A percentile compares a stretch with the other conserved stretches of the same genome.
These are phyloP conservation scores for Ceratina calcarata DNA, from an alignment of 1,140 invertebrate genomes.

Conservation along the genomic window DNA sequence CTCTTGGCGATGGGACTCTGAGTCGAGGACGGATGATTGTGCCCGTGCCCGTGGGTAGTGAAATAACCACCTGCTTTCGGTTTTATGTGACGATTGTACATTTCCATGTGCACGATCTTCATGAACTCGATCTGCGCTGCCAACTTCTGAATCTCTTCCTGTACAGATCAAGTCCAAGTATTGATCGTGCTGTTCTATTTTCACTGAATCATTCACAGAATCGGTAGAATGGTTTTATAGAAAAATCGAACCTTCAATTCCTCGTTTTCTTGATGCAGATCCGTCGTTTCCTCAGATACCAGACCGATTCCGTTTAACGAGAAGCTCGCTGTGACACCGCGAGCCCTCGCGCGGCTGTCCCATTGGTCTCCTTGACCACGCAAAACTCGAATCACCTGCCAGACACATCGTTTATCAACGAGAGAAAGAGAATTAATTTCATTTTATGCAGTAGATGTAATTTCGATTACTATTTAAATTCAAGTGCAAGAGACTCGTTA, in stretches of 20 bases:
- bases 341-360: slow-evolving; percentile 89
- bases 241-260: slow-evolving; percentile 87
- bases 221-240: not conserved
- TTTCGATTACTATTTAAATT: not conserved
- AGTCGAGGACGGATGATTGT: slow-evolving; percentile 60
- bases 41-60: slow-evolving; percentile 76
- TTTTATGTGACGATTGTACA: slow-evolving; percentile 93
- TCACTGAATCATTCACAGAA: too few relatives aligned
- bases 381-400: slow-evolving; percentile 87
- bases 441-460: not conserved
- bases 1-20: slow-evolving; percentile 71
- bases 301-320: slow-evolving; percentile 91
- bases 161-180: not conserved
- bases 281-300: slow-evolving; percentile 89
- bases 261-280: slow-evolving; percentile 94
- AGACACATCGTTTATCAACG: not conserved
- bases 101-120: slow-evolving; percentile 95
- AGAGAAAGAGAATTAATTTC: not conserved
- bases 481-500: slow-evolving; percentile 68
- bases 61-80: slow-evolving; percentile 91
- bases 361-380: slow-evolving; percentile 92
- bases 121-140: slow-evolving; percentile 95
- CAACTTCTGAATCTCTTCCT: slow-evolving; percentile 94
- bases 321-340: slow-evolving; percentile 91
- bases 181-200: not conserved